Percentiles rank a stretch among this genome's conserved stretches.
These are phyloP conservation scores for Graphium colonna DNA, from an alignment of 2,888 invertebrate genomes.

Conservation along the genomic window DNA sequence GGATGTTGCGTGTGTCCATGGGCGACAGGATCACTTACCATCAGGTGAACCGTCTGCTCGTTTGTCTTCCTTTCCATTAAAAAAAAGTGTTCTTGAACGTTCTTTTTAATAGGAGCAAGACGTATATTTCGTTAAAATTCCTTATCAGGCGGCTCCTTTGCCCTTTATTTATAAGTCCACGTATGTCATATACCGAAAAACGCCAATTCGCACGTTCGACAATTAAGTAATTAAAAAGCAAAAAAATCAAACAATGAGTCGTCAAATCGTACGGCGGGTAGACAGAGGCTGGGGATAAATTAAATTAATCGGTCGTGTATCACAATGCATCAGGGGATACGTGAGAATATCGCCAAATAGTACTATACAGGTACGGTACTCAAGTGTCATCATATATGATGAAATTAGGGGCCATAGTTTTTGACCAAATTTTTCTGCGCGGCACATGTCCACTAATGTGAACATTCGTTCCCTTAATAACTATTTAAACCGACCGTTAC, in stretches of 20 bases:
- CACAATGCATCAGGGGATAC: slow-evolving; percentile 9
- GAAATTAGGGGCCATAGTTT: too few species aligned
- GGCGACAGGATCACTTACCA: too few species aligned
- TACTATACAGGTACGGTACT: too few species aligned
- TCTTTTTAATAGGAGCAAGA: too few species aligned
- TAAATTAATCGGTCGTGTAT: slow-evolving; percentile 12
- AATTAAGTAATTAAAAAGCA: slow-evolving; percentile 13
- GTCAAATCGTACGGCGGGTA: not conserved
- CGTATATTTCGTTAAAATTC: not conserved
- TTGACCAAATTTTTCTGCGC: too few species aligned
- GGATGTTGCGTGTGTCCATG: not conserved
- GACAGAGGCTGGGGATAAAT: slow-evolving; percentile 15
- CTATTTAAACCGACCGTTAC: too few species aligned
- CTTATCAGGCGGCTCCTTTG: not conserved
- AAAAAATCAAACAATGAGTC: slow-evolving; percentile 16
- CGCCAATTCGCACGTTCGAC: not conserved
- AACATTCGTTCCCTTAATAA: too few species aligned
- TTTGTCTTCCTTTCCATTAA: too few species aligned
- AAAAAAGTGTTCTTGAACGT: not conserved
- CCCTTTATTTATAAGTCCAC: not conserved
- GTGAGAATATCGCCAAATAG: slow-evolving; percentile 17
- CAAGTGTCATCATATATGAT: too few species aligned
- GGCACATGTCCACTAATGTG: too few species aligned
- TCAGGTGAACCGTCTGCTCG: too few species aligned
- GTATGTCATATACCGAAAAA: not conserved